Percentiles rank a stretch among this genome's conserved stretches.
These are phyloP conservation scores for Yponomeuta sedellus DNA, from an alignment of 2,888 invertebrate species.

Conservation along the genomic window DNA sequence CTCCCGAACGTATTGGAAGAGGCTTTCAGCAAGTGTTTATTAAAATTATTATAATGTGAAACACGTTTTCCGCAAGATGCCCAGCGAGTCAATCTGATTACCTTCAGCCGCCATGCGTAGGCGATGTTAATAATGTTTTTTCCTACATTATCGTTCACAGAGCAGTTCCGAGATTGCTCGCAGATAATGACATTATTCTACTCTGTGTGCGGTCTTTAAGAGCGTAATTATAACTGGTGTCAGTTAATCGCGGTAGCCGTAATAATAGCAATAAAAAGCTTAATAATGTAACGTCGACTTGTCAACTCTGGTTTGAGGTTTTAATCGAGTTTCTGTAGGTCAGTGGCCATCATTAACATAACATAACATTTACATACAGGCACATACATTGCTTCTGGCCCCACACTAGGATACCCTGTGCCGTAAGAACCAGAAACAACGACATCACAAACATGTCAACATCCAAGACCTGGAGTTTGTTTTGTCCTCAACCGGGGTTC, in stretches of 20 bases:
- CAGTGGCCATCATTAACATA: no score
- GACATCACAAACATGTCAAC: no score
- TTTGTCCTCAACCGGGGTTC: no score
- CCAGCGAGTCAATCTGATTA: background rate
- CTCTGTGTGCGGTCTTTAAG: constrained; percentile 49
- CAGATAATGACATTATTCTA: constrained; percentile 59
- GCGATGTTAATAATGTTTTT: constrained; percentile 50
- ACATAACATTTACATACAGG: no score
- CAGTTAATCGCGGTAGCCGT: background rate
- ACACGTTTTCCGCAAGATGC: background rate
- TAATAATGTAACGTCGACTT: background rate
- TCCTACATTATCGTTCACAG: constrained; percentile 2
- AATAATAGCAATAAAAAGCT: background rate
- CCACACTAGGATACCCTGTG: no score
- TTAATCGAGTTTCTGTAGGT: background rate
- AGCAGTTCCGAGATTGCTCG: constrained; percentile 23
- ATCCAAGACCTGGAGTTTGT: no score
- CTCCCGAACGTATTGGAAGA: background rate
- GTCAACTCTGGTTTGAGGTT: background rate
- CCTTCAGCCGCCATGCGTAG: background rate
- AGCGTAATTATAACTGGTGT: background rate
- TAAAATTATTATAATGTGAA: background rate
- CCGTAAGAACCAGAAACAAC: no score
- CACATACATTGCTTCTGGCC: no score
- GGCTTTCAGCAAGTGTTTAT: background rate